Evolutionary conservation across 2,888 invertebrate species (phyloP), one percentile per base, ranked within the genome.

Genomic region (Adela reaumurella): DNA sequence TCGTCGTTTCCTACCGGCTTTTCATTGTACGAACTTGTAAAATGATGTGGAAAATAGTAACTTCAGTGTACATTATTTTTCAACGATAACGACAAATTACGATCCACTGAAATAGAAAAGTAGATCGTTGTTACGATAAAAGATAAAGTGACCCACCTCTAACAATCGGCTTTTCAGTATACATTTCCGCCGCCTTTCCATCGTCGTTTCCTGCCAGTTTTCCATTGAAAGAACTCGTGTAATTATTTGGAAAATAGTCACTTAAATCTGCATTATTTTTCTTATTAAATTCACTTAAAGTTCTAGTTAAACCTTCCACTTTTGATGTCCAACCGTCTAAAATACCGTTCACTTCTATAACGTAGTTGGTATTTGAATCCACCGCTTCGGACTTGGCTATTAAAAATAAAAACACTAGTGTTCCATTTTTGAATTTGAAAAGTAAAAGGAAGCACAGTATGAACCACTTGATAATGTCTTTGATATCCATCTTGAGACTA

Each of bases 391-490:
- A 14, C n/a, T 8, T 14, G 35, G 3, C n/a, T 35, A 14, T 14
- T 14, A 14, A 3, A 14, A 35, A 24, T 24, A 8, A 24, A 24
- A 6, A 24, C 4, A 24, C 24, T 24, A 24, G 24, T 6, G 8
- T 24, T 8, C 4, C 24, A 6, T 24, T 24, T 24, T 24, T 24
- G 24, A 24, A 24, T 24, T 24, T 6, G 8, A 8, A 24, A 24
- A 4, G 4, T 24, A 4, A 24, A 24, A 72, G 73, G 53, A 76
- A 73, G 60, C 77, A 76, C 50, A 74, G 76, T 53, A 77, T 71
- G 47, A 76, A 76, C 77, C 78, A 78, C 59, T 73, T 78, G 44
- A 79, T 79, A 29, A 79, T 70, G 53, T 79, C 79, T 60, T 68
- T 72, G 56, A 79, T 61, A 60, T 79, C 79, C 74, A 78, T 77